Percentiles rank a stretch among this genome's conserved stretches.
Evolutionary conservation across 2,888 invertebrate genomes (phyloP).

Genomic region (Nomada flava): DNA sequence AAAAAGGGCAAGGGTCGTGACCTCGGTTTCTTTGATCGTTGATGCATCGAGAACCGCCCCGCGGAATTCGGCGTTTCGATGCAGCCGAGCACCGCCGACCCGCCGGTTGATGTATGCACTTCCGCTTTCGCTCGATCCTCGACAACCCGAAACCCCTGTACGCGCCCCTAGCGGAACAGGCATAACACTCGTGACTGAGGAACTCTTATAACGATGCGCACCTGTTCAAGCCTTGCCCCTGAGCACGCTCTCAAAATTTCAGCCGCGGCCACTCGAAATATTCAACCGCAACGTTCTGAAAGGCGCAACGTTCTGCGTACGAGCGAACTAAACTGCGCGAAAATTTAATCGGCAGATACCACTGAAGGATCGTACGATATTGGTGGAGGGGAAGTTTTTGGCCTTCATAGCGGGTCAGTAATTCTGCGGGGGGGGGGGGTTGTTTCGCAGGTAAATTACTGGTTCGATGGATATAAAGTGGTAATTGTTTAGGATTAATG

Average conservation of each 20-base stretch:
- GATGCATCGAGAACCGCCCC: constrained; percentile 60
- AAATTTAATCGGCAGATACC: constrained; percentile 44
- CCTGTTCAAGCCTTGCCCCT: constrained; percentile 23
- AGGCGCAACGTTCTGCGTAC: constrained; percentile 4
- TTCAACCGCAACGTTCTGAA: constrained; percentile 73
- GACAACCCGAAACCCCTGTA: neutral
- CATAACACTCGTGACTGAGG: constrained; percentile 70
- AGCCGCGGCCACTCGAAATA: constrained; percentile 73
- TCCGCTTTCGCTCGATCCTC: constrained; percentile 8
- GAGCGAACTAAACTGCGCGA: neutral
- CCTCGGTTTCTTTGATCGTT: constrained; percentile 66
- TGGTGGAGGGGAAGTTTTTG: neutral
- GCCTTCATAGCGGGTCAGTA: neutral
- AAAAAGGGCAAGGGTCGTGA: constrained; percentile 41
- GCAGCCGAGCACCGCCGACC: constrained; percentile 37
- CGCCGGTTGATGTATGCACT: constrained; percentile 28
- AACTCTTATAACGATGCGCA: constrained; percentile 69
- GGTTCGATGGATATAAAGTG: too few species aligned
- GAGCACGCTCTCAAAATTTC: constrained; percentile 70
- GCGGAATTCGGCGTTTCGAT: constrained; percentile 59
- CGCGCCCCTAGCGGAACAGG: constrained; percentile 53
- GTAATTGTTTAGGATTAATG: too few species aligned
- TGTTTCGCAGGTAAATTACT: neutral
- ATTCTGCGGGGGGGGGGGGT: neutral
- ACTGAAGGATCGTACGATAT: neutral